These are phyloP conservation scores for Anseranas semipalmata DNA, from an alignment of 2,113 vertebrate species.

Conservation along the genomic window DNA sequence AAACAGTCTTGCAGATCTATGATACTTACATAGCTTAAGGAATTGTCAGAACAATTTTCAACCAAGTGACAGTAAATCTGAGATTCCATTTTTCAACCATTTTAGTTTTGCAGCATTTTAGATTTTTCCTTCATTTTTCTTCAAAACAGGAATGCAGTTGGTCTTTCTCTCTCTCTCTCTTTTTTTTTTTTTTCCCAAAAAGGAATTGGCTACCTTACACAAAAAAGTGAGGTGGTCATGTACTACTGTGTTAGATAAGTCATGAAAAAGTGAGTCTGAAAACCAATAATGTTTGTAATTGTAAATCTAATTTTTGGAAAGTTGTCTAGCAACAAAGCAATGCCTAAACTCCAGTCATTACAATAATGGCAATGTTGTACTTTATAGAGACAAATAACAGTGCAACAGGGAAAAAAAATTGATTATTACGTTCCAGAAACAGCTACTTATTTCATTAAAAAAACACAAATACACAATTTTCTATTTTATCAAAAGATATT, in stretches of 20 bases:
- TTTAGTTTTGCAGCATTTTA: neutral
- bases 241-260: neutral
- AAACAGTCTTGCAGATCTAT: neutral
- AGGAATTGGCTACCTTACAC: neutral
- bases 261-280: neutral
- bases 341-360: neutral
- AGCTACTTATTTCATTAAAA: neutral
- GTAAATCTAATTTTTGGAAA: neutral
- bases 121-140: neutral
- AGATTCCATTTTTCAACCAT: neutral
- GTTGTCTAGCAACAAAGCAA: neutral
- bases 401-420: neutral
- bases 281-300: neutral
- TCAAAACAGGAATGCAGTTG: neutral
- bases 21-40: neutral
- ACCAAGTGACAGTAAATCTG: neutral
- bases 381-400: neutral
- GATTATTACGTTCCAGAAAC: neutral
- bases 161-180: neutral
- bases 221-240: neutral
- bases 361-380: neutral
- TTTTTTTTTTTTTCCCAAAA: neutral
- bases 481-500: neutral
- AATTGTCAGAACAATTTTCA: neutral
- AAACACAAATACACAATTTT: neutral